phyloP scores from a whole-genome alignment of 1,140 invertebrate genomes.

The Megalonaias nervosa region DNA sequence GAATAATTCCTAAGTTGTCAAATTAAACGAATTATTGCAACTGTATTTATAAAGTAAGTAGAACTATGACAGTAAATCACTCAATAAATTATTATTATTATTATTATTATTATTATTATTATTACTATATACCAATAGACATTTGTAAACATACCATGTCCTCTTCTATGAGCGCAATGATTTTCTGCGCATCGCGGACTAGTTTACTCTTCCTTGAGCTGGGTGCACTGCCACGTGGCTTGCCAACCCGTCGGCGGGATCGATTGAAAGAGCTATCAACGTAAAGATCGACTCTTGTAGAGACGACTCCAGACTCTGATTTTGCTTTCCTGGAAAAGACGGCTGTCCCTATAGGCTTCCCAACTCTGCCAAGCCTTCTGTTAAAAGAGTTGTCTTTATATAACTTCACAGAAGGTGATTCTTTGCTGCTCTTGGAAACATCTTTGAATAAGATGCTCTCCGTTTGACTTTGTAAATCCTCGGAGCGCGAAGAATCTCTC shows the following conservation, averaged over 20 bases:
- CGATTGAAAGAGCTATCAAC: slow-evolving; percentile 2
- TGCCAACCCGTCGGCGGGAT: slow-evolving; percentile 1
- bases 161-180: not conserved
- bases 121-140: not conserved
- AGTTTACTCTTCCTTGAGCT: not conserved
- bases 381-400: slow-evolving; percentile 28
- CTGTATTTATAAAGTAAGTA: too few relatives aligned
- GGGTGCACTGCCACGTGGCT: not conserved
- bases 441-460: not conserved
- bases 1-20: too few relatives aligned
- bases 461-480: too few relatives aligned
- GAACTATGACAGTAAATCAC: not conserved
- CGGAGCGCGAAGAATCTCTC: not conserved
- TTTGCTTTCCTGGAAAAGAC: not conserved
- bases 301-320: not conserved
- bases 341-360: slow-evolving; percentile 14
- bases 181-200: not conserved
- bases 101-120: not conserved
- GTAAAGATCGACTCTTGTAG: not conserved
- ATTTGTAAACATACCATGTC: not conserved
- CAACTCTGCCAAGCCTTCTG: slow-evolving; percentile 31
- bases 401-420: not conserved
- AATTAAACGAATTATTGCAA: too few relatives aligned
- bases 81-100: not conserved
- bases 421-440: not conserved